These are phyloP conservation scores for Aspidoscelis tigris DNA, from an alignment of 2,113 vertebrate species.

Conservation along the genomic window DNA sequence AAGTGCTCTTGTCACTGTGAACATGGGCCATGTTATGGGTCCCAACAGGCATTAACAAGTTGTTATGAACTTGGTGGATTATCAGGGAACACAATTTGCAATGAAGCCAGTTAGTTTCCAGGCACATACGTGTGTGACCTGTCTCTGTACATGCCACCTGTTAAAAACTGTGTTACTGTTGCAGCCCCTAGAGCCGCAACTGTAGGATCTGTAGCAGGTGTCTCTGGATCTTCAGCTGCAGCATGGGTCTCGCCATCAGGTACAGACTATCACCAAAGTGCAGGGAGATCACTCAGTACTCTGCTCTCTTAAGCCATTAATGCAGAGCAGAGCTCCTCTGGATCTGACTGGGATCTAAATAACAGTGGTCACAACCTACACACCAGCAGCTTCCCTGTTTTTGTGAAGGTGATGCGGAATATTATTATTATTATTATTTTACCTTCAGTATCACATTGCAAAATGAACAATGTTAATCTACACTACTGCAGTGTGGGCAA, in stretches of 20 bases:
- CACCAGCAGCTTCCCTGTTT: neutral
- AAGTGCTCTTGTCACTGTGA: neutral
- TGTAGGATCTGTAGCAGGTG: neutral
- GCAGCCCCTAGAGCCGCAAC: slow-evolving; percentile 1
- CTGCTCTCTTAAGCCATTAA: neutral
- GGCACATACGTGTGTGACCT: fast-evolving
- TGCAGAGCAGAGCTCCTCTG: neutral
- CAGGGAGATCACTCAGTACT: slow-evolving; percentile 1
- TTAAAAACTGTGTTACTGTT: neutral
- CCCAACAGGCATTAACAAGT: neutral
- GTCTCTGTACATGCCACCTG: fast-evolving
- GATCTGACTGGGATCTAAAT: neutral
- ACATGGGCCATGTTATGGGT: neutral
- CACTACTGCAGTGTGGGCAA: slow-evolving; percentile 12
- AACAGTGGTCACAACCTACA: neutral
- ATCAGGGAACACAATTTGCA: slow-evolving; percentile 28
- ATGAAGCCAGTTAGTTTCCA: neutral
- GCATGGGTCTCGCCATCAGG: neutral
- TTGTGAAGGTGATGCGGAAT: no score
- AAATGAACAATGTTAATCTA: neutral
- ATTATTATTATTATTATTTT: neutral
- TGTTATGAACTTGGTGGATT: slow-evolving; percentile 24
- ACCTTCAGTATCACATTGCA: neutral
- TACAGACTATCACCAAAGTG: slow-evolving; percentile 28
- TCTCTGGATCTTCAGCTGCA: slow-evolving; percentile 24